Evolutionary conservation across 1,140 invertebrate genomes (phyloP).

Genomic region (Drosophila lacertosa): DNA sequence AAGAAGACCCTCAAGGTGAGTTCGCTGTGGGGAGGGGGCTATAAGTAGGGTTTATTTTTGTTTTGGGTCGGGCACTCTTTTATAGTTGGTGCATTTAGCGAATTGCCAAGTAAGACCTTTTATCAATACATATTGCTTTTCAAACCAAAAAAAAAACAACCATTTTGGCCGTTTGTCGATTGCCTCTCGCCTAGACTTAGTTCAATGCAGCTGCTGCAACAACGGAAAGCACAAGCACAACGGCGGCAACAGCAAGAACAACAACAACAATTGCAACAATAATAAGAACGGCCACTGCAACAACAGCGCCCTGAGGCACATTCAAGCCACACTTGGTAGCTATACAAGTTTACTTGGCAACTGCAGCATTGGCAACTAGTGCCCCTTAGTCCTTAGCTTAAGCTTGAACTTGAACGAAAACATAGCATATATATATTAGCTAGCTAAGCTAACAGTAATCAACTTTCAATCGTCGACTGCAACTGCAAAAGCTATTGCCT

Average conservation of each 20-base stretch:
- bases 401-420: background rate
- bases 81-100: slow-evolving; percentile 49
- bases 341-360: slow-evolving; percentile 43
- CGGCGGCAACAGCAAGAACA: slow-evolving; percentile 31
- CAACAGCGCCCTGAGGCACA: slow-evolving; percentile 9
- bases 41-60: slow-evolving; percentile 84
- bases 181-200: slow-evolving; percentile 61
- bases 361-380: slow-evolving; percentile 45
- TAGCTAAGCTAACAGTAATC: slow-evolving; percentile 38
- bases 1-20: slow-evolving; percentile 94
- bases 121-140: slow-evolving; percentile 71
- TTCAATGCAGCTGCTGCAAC: slow-evolving; percentile 60
- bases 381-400: slow-evolving; percentile 26
- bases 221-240: slow-evolving; percentile 44
- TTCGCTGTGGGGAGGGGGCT: slow-evolving; percentile 11
- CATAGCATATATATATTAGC: slow-evolving; percentile 48
- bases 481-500: slow-evolving; percentile 26
- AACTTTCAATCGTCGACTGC: slow-evolving; percentile 27
- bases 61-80: slow-evolving; percentile 49
- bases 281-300: slow-evolving; percentile 31
- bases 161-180: too few species aligned
- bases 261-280: slow-evolving; percentile 24
- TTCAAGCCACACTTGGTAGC: slow-evolving; percentile 55
- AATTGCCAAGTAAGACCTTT: slow-evolving; percentile 35
- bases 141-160: slow-evolving; percentile 30